Evolutionary conservation across 2,797 vertebrate species (phyloP), one percentile per base, ranked within the genome.

Genomic region (Lophotriccus pileatus): DNA sequence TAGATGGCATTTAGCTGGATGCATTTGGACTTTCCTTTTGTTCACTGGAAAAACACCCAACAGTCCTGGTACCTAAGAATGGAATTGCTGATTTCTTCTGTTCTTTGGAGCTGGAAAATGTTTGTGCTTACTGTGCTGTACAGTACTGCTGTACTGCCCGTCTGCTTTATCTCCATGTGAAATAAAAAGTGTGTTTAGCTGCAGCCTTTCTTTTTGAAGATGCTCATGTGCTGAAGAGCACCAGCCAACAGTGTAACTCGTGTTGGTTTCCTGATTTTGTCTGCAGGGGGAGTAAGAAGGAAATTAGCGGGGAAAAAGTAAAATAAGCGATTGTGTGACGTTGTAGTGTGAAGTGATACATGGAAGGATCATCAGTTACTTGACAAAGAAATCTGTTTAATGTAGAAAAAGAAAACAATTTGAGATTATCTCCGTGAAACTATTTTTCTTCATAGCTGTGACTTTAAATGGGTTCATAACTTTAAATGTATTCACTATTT

Each of bases 181-280:
- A 76, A 77, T 76, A 20, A 72, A 52, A 63, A 36, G 32, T 44
- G 41, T 90, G 41, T 84, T 86, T 83, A 64, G 80, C 83, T 62
- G 12, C 81, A 95, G 39, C 69, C 52, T 84, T 87, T 56, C 68
- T 66, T 94, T 95, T 70, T 68, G 85, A 90, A 92, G 87, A 77
- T 80, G 50, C 53, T 66, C 1, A 7, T n/a, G 3, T 50, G 66
- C 83, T 73, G 49, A 41, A 76, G 69, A 90, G 93, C 84, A 84
- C 63, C 56, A 97, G 49, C 75, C 27, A 24, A 87, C 52, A 79
- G 32, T 28, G 36, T 74, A 94, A 74, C 62, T 95, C 9, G 7
- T 60, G 64, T n/a, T 60, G 66, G 12, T 52, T 91, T 88, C 77
- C 80, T 86, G 41, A 28, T 43, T 70, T 77, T 70, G 36, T 60